Evolutionary conservation across 2,888 invertebrate genomes (phyloP), one percentile per base, ranked within the genome.

Genomic region (Pecten maximus): DNA sequence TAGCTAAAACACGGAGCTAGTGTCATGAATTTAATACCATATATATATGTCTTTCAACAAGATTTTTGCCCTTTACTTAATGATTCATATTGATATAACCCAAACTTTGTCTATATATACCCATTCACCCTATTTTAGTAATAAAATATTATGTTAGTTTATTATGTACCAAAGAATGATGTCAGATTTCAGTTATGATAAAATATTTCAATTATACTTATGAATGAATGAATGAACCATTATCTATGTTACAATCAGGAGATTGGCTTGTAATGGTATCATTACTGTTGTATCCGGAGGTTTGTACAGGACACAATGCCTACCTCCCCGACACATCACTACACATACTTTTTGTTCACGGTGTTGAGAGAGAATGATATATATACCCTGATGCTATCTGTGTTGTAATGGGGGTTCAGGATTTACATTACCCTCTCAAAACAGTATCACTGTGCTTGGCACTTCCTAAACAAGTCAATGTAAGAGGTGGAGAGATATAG

Each of bases 331-430:
- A 12, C 35, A 74, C 74, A 74, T 15, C 23, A 16, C 60, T 6
- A 8, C 10, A 54, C 19, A 23, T 54, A 48, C 48, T 48, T 54
- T 54, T 74, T 28, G 74, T 74, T 74, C 54, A 74, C 74, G 10
- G 74, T 74, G 74, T 35, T 6, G 74, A 74, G 23, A 0, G 15
- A 28, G 35, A 23, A 35, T 74, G 74, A 74, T 74, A 35, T 74
- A 74, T 28, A 28, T 10, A 28, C 12, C 23, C 8, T 35, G 28
- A 74, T 74, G 12, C 16, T 74, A 74, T 74, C 74, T 74, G 10
- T 74, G 74, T 60, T 60, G 74, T 74, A 74, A 74, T 74, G 74
- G 35, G 74, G 74, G 35, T 15, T 74, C 74, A 74, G 28, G 35
- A 74, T 74, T 35, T 74, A 74, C 74, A 12, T 16, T 54, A 23